Base-by-base conservation (phyloP, 2,113 vertebrate species). In the Oreochromis niloticus region DNA sequence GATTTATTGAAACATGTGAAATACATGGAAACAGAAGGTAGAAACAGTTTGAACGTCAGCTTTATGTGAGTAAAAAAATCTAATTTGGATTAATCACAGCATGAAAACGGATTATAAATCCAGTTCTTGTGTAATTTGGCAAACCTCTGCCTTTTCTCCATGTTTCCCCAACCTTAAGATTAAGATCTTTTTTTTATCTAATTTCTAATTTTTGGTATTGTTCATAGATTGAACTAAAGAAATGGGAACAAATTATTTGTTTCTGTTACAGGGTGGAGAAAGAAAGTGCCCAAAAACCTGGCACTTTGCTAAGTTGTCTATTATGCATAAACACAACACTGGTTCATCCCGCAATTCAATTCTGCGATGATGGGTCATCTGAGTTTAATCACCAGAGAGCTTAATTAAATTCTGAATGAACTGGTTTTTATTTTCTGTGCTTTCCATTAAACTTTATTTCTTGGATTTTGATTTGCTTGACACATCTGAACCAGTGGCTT, bases 191-290 rank as follows among this genome's bases (percentile, higher is more conserved):
- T 61, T 57, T 34, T 34, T 6, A 11, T 63, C 59, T 34, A 63
- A 34, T 63, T 27, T 36, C 59, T n/a, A 11, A 63, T 36, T 36
- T 63, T 63, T 63, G 32, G 19, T 63, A 63, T 63, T 36, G 59
- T 63, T 63, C 32, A 63, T 63, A 36, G 16, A 36, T 36, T 36
- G 32, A 36, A 2, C 59, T 36, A 4, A 36, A 63, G 32, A 63
- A 63, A 63, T 63, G 59, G 32, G 59, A 63, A 63, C 32, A 36
- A 63, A 63, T 11, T 63, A 63, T 63, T 63, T 11, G 59, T 63
- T 63, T 63, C 17, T 63, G 10, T n/a, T 66, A n/a, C 32, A 36
- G 61, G 4, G 10, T 66, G 32, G n/a, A 39, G 17, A 39, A 39
- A 66, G 4, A 66, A 66, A 66, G 6, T 39, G 36, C 1, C 36